Percentiles rank a stretch among this genome's conserved stretches.
These are phyloP conservation scores for Heterotilapia buettikoferi DNA, from an alignment of 2,113 vertebrate species.

Conservation along the genomic window DNA sequence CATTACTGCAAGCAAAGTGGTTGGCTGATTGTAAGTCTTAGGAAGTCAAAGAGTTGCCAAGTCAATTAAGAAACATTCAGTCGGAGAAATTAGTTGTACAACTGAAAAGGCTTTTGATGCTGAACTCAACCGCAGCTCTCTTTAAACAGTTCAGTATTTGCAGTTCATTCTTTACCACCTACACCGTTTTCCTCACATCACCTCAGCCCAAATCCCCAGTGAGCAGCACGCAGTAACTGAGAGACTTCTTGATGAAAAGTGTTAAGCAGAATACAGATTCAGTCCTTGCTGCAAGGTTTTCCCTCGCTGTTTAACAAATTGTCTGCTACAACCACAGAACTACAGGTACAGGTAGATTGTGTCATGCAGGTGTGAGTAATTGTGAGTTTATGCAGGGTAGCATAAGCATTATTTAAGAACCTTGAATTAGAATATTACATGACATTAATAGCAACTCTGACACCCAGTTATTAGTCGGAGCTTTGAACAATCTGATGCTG, in stretches of 20 bases:
- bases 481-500: not conserved
- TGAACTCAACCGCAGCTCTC: not conserved
- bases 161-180: not conserved
- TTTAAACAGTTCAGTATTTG: not conserved
- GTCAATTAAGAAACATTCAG: slow-evolving; percentile 45
- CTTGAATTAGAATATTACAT: not conserved
- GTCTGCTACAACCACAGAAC: not conserved
- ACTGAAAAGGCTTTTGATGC: slow-evolving; percentile 15
- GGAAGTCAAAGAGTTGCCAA: not conserved
- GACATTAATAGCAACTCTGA: not conserved
- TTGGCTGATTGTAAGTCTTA: not conserved
- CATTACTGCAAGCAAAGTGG: slow-evolving; percentile 12
- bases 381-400: not conserved
- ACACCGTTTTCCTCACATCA: not conserved
- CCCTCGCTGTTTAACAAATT: not conserved
- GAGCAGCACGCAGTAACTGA: not conserved
- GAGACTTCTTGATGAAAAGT: not conserved
- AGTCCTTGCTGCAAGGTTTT: not conserved
- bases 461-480: accelerated
- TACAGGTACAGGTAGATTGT: not conserved
- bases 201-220: not conserved
- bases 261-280: not conserved
- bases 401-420: not conserved
- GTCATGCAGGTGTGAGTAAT: accelerated
- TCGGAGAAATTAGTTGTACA: not conserved